Conservation (phyloP, 2,888 invertebrate genomes). For the Keiferia lycopersicella region DNA sequence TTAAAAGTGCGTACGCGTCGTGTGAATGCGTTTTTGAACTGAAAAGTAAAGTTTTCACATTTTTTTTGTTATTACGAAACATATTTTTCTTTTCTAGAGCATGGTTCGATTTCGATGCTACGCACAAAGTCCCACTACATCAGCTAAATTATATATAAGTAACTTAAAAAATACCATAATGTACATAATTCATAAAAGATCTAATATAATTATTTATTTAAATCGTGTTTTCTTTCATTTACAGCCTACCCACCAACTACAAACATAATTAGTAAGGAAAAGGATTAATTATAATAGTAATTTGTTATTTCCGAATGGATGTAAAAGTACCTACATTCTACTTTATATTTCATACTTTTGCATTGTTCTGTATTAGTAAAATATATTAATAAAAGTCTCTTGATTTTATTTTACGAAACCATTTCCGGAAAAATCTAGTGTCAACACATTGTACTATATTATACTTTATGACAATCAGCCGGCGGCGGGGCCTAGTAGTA, state of each 20-base stretch:
- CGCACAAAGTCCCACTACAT: neutral
- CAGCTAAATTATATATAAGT: neutral
- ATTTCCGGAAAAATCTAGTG: too few species aligned
- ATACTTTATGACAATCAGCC: too few species aligned
- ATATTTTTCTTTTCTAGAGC: neutral
- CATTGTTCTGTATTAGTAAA: neutral
- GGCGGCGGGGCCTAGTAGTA: too few species aligned
- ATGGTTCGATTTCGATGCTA: neutral
- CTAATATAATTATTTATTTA: neutral
- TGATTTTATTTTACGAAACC: too few species aligned
- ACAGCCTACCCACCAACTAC: conserved; percentile 52
- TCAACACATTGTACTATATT: too few species aligned
- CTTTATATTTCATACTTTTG: neutral
- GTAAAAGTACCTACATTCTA: too few species aligned
- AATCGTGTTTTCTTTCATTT: conserved; percentile 37
- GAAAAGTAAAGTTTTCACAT: too few species aligned
- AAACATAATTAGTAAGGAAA: conserved; percentile 5
- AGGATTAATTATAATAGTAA: too few species aligned
- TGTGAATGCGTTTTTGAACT: too few species aligned
- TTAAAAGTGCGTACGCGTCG: too few species aligned
- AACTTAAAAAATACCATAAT: neutral
- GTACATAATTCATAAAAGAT: neutral
- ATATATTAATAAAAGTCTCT: too few species aligned
- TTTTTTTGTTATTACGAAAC: neutral
- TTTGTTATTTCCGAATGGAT: too few species aligned